Conservation (phyloP, 2,797 vertebrate species). For the Eutrigla gurnardus region DNA sequence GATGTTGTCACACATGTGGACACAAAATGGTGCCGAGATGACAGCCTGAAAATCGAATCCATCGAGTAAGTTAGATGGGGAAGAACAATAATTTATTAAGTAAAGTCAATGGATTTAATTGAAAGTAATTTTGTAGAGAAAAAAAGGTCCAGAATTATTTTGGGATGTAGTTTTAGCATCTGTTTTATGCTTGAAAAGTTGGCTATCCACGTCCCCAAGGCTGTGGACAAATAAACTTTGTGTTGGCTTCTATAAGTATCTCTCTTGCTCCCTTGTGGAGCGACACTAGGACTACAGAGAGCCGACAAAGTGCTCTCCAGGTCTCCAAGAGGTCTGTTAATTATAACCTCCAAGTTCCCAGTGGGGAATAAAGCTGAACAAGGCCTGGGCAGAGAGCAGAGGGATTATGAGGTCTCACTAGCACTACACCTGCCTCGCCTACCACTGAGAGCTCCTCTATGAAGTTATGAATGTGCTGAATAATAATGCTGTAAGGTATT, state of each 20-base stretch:
- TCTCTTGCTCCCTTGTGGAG: constrained; percentile 39
- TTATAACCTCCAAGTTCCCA: constrained; percentile 59
- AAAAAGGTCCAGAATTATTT: no score
- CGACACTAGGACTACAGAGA: constrained; percentile 9
- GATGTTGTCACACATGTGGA: no score
- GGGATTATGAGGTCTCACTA: constrained; percentile 64
- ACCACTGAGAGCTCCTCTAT: constrained; percentile 47
- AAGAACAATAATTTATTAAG: no score
- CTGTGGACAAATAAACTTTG: constrained; percentile 14
- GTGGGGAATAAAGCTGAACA: constrained; percentile 53
- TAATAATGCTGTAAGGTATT: constrained; percentile 43
- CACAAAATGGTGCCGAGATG: no score
- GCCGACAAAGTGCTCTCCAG: background rate
- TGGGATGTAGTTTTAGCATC: no score
- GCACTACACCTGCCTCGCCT: constrained; percentile 38
- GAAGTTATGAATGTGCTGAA: constrained; percentile 56
- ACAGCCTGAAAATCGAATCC: no score
- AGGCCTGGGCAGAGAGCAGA: constrained; percentile 34
- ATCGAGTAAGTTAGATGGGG: no score
- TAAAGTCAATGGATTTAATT: no score
- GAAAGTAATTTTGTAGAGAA: no score
- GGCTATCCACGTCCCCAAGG: background rate
- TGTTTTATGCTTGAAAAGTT: background rate
- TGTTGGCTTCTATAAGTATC: constrained; percentile 10
- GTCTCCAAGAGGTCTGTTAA: constrained; percentile 36